These are phyloP conservation scores for Leptopilina boulardi DNA, from an alignment of 1,140 invertebrate species.

Conservation along the genomic window DNA sequence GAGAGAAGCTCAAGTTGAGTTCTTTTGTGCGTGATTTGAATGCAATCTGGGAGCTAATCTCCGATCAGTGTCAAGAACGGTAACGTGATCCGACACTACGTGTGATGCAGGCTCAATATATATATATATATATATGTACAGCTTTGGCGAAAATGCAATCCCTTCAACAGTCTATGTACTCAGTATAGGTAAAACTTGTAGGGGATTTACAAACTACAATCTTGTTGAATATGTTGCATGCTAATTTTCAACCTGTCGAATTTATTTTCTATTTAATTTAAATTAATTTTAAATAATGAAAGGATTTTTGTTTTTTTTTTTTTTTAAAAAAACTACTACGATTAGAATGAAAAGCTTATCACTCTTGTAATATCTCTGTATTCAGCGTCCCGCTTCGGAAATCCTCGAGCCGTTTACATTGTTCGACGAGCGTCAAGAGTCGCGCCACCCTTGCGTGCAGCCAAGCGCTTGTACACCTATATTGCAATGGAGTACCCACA, in stretches of 20 bases:
- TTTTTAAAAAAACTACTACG: too few species aligned
- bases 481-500: constrained; percentile 66
- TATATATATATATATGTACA: too few species aligned
- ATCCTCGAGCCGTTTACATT: constrained; percentile 52
- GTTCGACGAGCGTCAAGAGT: constrained; percentile 67
- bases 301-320: too few species aligned
- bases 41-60: constrained; percentile 74
- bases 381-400: constrained; percentile 47
- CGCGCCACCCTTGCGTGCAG: constrained; percentile 67
- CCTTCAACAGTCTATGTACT: background rate
- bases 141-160: constrained; percentile 37
- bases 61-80: constrained; percentile 75
- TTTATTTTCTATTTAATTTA: background rate
- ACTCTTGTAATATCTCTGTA: constrained; percentile 2
- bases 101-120: constrained; percentile 71
- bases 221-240: background rate
- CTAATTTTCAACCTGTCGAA: background rate
- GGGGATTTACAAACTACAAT: constrained; percentile 13
- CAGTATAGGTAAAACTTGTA: background rate
- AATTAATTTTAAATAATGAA: background rate
- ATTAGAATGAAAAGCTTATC: constrained; percentile 12
- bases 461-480: constrained; percentile 68
- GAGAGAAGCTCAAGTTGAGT: constrained; percentile 62
- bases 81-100: constrained; percentile 74
- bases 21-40: constrained; percentile 75